A percentile compares a stretch with the other conserved stretches of the same genome.
These are phyloP conservation scores for Harpagoxenus sublaevis DNA, from an alignment of 2,888 invertebrate genomes.

Conservation along the genomic window DNA sequence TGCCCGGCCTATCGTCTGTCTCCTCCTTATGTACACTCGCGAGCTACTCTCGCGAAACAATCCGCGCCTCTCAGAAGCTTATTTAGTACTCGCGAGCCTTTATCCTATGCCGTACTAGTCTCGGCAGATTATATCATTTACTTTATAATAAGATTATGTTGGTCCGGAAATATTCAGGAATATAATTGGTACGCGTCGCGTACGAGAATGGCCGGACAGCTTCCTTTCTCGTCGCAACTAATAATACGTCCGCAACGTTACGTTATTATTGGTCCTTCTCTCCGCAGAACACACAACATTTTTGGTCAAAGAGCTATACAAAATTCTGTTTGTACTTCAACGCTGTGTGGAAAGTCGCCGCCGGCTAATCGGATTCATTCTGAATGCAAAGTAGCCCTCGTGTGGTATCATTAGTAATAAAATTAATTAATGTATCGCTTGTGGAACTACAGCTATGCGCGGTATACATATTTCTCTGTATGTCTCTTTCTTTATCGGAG, in stretches of 20 bases:
- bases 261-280: constrained; percentile 47
- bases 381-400: not conserved
- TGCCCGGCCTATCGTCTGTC: constrained; percentile 34
- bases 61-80: constrained; percentile 3
- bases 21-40: constrained; percentile 31
- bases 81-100: constrained; percentile 30
- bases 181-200: constrained; percentile 11
- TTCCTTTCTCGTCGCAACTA: not conserved
- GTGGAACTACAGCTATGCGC: constrained; percentile 10
- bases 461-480: constrained; percentile 1
- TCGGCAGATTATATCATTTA: constrained; percentile 30
- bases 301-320: constrained; percentile 56
- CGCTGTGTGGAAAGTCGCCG: constrained; percentile 30
- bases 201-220: constrained; percentile 3
- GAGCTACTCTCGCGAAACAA: constrained; percentile 30
- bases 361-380: constrained; percentile 15
- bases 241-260: constrained; percentile 11
- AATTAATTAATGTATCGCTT: constrained; percentile 14
- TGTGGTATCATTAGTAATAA: not conserved
- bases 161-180: constrained; percentile 51
- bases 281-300: constrained; percentile 46
- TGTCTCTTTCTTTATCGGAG: constrained; percentile 1
- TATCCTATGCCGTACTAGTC: constrained; percentile 14
- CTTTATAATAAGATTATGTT: constrained; percentile 39
- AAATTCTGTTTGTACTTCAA: constrained; percentile 52